Conservation (phyloP, 2,888 invertebrate species). For the Drosophila cognata region DNA sequence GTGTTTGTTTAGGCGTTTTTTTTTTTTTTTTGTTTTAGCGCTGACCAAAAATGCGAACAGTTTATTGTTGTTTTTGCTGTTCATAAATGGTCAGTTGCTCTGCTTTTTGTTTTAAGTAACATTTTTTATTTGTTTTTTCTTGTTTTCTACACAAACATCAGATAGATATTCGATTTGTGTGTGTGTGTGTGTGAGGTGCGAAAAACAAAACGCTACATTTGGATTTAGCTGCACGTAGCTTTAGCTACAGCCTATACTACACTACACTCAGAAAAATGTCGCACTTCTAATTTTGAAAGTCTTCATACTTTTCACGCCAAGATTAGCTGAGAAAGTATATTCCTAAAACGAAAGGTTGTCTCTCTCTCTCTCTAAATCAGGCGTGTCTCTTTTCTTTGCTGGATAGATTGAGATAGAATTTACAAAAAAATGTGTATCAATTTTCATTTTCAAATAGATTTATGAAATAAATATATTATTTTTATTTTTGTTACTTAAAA, state of each 20-base stretch:
- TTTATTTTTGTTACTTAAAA: too few relatives aligned
- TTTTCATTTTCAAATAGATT: neutral
- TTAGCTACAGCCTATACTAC: neutral
- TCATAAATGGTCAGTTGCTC: slow-evolving; percentile 55
- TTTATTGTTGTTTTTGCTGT: slow-evolving; percentile 35
- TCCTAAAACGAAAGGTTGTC: neutral
- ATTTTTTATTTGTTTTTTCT: slow-evolving; percentile 13
- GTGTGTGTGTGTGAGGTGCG: slow-evolving; percentile 47
- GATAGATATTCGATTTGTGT: slow-evolving; percentile 14
- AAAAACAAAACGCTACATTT: slow-evolving; percentile 41
- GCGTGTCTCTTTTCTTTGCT: neutral
- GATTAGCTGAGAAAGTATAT: neutral
- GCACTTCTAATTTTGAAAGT: neutral
- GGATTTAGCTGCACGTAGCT: neutral
- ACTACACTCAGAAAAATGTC: neutral
- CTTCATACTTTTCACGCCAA: neutral
- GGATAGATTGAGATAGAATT: neutral
- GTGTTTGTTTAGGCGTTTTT: slow-evolving; percentile 54
- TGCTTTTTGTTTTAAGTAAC: slow-evolving; percentile 13
- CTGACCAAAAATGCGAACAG: slow-evolving; percentile 38
- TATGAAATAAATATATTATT: neutral
- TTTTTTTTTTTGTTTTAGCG: slow-evolving; percentile 28
- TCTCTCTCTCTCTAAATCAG: neutral
- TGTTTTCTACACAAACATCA: slow-evolving; percentile 28
- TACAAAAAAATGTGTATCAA: neutral